phyloP scores from a whole-genome alignment of 2,113 vertebrate species.

The Rynchops niger region DNA sequence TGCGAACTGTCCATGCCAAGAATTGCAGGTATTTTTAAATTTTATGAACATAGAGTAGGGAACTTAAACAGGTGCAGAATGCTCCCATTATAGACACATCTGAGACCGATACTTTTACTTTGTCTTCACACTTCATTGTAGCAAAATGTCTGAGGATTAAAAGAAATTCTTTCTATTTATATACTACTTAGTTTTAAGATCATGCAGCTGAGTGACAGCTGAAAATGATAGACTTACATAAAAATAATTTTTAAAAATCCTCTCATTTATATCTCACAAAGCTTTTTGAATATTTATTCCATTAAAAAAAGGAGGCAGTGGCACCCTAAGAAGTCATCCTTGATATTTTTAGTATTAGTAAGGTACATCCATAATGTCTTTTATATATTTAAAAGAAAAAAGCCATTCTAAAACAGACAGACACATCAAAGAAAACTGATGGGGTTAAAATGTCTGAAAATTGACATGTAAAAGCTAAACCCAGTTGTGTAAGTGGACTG shows the following conservation, averaged over 20 bases:
- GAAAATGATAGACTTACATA: neutral
- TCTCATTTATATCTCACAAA: neutral
- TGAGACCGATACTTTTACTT: neutral
- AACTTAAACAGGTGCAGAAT: neutral
- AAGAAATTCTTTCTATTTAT: neutral
- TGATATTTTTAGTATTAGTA: neutral
- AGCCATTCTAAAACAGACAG: neutral
- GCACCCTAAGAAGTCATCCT: neutral
- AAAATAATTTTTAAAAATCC: neutral
- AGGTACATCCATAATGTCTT: neutral
- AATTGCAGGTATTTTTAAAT: neutral
- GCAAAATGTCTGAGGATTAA: neutral
- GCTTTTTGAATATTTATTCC: neutral
- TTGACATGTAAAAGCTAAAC: neutral
- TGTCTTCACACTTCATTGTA: neutral
- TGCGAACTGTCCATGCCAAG: neutral
- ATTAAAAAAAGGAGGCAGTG: neutral
- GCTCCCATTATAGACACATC: neutral
- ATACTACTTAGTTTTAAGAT: neutral
- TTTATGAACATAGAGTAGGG: neutral
- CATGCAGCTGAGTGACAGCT: neutral
- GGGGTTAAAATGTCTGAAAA: neutral
- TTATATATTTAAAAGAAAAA: neutral
- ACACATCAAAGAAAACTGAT: too few relatives aligned
- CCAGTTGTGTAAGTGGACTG: neutral